Conservation (phyloP, 2,113 vertebrate species). For the Pteruthius melanotis region DNA sequence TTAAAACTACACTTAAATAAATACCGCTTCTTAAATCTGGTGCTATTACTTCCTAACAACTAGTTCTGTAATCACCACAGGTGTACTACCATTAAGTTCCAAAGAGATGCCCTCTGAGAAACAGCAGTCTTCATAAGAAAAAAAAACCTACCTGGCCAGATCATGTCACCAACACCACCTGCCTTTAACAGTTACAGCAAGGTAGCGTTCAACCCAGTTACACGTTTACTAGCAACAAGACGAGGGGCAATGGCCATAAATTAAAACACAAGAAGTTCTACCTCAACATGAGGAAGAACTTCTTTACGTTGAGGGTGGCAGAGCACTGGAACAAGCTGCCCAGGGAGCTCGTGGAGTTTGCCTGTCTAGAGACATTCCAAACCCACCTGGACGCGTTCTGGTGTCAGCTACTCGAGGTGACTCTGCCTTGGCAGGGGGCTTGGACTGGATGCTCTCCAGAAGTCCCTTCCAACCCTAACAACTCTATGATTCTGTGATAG, state of each 20-base stretch:
- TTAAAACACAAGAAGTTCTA: neutral
- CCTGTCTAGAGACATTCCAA: neutral
- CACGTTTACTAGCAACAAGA: accelerated
- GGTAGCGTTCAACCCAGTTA: neutral
- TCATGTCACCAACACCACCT: neutral
- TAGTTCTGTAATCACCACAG: neutral
- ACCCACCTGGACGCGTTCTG: accelerated
- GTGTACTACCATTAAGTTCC: neutral
- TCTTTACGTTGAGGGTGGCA: neutral
- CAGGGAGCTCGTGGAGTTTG: neutral
- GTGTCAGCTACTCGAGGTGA: neutral
- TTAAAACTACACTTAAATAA: neutral
- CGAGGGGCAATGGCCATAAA: neutral
- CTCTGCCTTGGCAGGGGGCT: neutral
- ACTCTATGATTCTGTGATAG: accelerated
- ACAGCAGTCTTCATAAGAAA: neutral
- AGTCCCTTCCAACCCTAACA: neutral
- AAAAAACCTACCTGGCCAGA: neutral
- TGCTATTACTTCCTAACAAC: neutral
- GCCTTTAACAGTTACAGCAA: neutral
- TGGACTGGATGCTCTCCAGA: neutral
- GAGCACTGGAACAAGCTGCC: neutral
- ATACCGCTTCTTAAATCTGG: accelerated
- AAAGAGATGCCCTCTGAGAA: neutral
- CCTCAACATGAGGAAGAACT: neutral